These are phyloP conservation scores for Cheirogaleus major DNA, from an alignment of 2,797 vertebrate genomes.

Conservation along the genomic window DNA sequence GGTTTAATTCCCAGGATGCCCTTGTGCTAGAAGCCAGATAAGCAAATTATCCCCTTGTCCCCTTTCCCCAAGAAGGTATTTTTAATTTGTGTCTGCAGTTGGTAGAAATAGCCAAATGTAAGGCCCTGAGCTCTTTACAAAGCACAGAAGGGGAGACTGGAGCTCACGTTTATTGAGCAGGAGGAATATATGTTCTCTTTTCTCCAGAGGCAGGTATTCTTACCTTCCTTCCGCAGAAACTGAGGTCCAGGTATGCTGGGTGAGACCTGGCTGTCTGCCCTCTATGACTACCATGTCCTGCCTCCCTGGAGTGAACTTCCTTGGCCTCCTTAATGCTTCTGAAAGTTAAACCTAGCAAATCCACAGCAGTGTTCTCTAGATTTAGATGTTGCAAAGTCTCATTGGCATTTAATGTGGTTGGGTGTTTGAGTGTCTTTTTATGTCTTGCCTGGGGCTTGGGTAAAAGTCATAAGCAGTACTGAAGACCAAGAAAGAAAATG, in stretches of 20 bases:
- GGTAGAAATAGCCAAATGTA: not conserved
- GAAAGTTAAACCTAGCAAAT: constrained; percentile 30
- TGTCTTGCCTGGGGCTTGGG: constrained; percentile 68
- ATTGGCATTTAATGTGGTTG: constrained; percentile 46
- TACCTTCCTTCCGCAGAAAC: not conserved
- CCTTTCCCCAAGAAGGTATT: not conserved
- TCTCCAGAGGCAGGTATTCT: not conserved
- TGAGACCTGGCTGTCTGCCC: not conserved
- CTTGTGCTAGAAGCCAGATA: not conserved
- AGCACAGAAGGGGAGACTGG: not conserved
- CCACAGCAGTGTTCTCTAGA: constrained; percentile 22
- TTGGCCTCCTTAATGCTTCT: not conserved
- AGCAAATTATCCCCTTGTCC: not conserved
- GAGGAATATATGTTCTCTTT: not conserved
- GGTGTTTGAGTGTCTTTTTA: constrained; percentile 64
- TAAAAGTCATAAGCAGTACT: constrained; percentile 62
- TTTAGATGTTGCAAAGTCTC: constrained; percentile 52
- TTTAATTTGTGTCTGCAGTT: not conserved
- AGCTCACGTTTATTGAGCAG: not conserved
- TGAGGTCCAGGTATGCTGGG: not conserved
- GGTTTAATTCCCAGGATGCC: not conserved
- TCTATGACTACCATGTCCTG: not conserved
- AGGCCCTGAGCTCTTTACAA: not conserved
- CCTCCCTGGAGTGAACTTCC: not conserved
- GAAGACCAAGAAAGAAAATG: constrained; percentile 61